These are phyloP conservation scores for Falco punctatus DNA, from an alignment of 2,113 vertebrate genomes.

Conservation along the genomic window DNA sequence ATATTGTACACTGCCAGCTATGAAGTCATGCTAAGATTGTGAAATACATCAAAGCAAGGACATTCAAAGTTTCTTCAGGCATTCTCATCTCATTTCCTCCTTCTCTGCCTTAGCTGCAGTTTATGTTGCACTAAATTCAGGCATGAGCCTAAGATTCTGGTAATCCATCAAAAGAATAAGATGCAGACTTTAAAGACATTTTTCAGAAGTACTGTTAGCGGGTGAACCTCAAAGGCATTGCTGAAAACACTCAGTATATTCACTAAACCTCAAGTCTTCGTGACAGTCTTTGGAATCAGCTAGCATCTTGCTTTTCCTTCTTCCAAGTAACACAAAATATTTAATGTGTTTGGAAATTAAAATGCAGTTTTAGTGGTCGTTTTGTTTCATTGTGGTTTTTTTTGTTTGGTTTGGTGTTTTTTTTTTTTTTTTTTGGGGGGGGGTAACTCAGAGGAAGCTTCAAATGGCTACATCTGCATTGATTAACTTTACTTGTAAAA, in stretches of 20 bases:
- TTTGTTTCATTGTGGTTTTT: neutral
- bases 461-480: neutral
- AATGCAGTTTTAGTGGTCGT: neutral
- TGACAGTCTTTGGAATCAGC: neutral
- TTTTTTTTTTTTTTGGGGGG: neutral
- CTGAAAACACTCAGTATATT: conserved; percentile 3
- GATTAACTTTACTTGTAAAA: neutral
- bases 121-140: conserved; percentile 22
- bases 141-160: neutral
- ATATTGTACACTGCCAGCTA: conserved; percentile 23
- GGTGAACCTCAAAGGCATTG: conserved; percentile 41
- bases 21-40: conserved; percentile 47
- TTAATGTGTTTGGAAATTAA: neutral
- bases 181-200: conserved; percentile 27
- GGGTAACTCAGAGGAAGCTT: neutral
- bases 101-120: neutral
- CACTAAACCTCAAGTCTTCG: conserved; percentile 35
- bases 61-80: conserved; percentile 25
- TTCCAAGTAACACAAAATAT: neutral
- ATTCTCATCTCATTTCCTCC: conserved; percentile 37
- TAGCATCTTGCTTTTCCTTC: neutral
- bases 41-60: conserved; percentile 54
- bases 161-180: conserved; percentile 39
- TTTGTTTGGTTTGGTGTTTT: too few species aligned
- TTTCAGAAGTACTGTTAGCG: conserved; percentile 36